Evolutionary conservation across 2,113 vertebrate species (phyloP), one percentile per base, ranked within the genome.

Genomic region (Crypturellus undulatus): DNA sequence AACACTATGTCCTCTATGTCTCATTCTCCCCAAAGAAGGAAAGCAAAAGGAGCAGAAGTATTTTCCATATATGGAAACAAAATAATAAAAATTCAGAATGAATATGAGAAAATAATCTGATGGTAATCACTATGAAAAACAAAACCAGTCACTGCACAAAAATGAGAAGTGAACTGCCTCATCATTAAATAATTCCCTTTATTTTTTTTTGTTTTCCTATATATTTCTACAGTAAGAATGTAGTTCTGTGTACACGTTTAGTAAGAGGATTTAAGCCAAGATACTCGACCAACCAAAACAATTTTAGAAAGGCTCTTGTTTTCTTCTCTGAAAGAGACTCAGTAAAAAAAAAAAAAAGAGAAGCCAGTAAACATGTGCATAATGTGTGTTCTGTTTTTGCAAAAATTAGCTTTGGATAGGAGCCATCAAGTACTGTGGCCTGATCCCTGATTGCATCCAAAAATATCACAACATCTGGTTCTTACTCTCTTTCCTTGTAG

Each of bases 381-480:
- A 69, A 60, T 84, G 47, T 73, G 64, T 0, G 0, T 52, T 78
- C 69, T 64, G 83, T 42, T 92, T 72, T 65, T 38, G 80, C 65
- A 80, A 60, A 96, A 86, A 92, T 56, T 28, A 75, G 45, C 28
- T 84, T 84, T 92, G 77, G 51, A 86, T 56, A 88, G 85, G 69
- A 90, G 79, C 51, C 88, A 42, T 47, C 63, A 71, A 88, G 34
- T 51, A 42, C 45, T 54, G 52, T 75, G 64, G 77, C 34, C 45
- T 81, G 79, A 92, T 63, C 68, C 47, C 10, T 30, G 60, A 68
- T 24, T 92, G 47, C 77, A 64, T 83, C 83, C 83, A 86, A 96
- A 95, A 93, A 93, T 84, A 92, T 81, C 88, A 28, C 71, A 90
- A 58, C 85, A 96, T 90, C 88, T 96, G 92, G 56, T 84, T 90